Conservation (phyloP, 2,113 vertebrate species). For the Centrocercus urophasianus region DNA sequence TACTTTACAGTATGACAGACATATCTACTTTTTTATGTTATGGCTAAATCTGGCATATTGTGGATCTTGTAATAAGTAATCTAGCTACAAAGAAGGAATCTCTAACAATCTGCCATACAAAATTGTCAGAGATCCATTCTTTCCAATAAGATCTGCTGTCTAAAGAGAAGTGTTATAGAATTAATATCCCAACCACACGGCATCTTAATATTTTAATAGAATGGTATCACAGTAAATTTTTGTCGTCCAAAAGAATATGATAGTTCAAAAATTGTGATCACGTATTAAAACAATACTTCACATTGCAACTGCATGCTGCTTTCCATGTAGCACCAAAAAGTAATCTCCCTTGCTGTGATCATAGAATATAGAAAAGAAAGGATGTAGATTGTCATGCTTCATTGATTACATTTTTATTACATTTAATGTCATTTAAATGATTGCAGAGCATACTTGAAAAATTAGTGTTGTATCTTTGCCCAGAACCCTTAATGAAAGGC, state of each 20-base stretch:
- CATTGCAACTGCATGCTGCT: slow-evolving; percentile 51
- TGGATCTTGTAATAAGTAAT: background rate
- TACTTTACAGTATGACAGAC: background rate
- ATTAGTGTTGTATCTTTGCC: background rate
- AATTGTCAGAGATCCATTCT: background rate
- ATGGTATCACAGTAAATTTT: background rate
- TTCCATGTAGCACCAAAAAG: slow-evolving; percentile 38
- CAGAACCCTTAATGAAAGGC: slow-evolving; percentile 1
- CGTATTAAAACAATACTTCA: slow-evolving; percentile 43
- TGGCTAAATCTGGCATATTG: background rate
- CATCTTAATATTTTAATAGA: background rate
- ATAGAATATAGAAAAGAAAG: slow-evolving; percentile 61
- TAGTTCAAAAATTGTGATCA: background rate
- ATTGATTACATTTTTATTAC: slow-evolving; percentile 56
- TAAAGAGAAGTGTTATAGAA: background rate
- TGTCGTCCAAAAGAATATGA: slow-evolving; percentile 7
- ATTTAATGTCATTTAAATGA: slow-evolving; percentile 55
- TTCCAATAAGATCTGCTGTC: background rate
- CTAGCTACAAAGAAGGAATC: background rate
- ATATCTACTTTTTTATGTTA: background rate
- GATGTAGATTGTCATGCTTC: slow-evolving; percentile 14
- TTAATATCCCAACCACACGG: background rate
- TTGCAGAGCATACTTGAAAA: slow-evolving; percentile 25
- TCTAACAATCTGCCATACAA: background rate
- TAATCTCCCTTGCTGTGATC: slow-evolving; percentile 44